Percentiles rank a stretch among this genome's conserved stretches.
These are phyloP conservation scores for Vombatus ursinus DNA, from an alignment of 2,113 vertebrate species.

Conservation along the genomic window DNA sequence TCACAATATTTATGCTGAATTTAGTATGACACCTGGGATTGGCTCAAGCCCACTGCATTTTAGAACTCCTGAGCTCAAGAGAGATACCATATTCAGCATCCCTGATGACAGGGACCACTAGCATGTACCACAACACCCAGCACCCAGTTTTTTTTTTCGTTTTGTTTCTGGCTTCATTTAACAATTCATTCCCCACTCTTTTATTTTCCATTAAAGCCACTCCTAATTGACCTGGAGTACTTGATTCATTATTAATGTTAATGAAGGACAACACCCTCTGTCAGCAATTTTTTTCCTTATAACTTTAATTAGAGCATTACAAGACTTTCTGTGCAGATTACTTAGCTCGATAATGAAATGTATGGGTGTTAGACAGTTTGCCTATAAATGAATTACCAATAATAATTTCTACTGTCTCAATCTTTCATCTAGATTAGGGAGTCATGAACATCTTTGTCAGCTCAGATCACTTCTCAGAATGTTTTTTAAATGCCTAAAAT, in stretches of 20 bases:
- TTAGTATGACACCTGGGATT: background rate
- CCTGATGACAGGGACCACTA: background rate
- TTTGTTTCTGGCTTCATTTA: background rate
- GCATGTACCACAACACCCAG: background rate
- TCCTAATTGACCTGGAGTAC: conserved; percentile 21
- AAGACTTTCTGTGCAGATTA: conserved; percentile 20
- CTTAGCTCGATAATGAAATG: conserved; percentile 29
- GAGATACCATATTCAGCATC: background rate
- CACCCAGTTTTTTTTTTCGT: background rate
- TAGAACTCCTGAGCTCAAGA: background rate
- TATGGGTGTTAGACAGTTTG: conserved; percentile 51
- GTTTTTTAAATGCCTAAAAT: background rate
- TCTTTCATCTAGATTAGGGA: conserved; percentile 36
- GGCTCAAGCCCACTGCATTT: background rate
- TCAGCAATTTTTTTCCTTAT: conserved; percentile 45
- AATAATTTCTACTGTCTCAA: conserved; percentile 48
- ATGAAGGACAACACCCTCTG: conserved; percentile 7
- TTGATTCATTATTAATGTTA: background rate
- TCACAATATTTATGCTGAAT: background rate
- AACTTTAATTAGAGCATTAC: conserved; percentile 14
- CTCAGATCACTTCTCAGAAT: background rate
- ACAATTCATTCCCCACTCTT: background rate
- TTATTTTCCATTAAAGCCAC: background rate
- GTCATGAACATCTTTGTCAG: background rate
- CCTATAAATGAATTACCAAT: conserved; percentile 33